phyloP scores from a whole-genome alignment of 2,113 vertebrate genomes.

The Anarrhichthys ocellatus region DNA sequence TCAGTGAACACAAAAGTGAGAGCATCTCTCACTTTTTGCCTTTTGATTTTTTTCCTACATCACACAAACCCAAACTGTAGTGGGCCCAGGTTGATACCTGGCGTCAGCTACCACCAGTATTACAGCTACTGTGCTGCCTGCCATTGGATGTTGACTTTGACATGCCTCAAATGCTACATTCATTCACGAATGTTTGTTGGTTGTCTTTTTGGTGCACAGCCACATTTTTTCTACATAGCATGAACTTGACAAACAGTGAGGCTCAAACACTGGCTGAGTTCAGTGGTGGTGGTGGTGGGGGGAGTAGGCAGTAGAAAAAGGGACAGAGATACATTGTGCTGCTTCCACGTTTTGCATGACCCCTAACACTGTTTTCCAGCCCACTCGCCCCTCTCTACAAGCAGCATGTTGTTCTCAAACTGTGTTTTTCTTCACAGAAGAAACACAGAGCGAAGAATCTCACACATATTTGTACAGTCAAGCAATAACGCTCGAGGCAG shows the following conservation, averaged over 20 bases:
- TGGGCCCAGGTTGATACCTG: not conserved
- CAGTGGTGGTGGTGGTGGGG: slow-evolving; percentile 2
- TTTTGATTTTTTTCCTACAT: not conserved
- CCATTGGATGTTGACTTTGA: not conserved
- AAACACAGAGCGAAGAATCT: slow-evolving; percentile 28
- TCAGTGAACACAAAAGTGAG: not conserved
- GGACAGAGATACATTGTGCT: slow-evolving; percentile 53
- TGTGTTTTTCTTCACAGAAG: slow-evolving; percentile 34
- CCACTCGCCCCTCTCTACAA: slow-evolving; percentile 46
- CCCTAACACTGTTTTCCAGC: slow-evolving; percentile 47
- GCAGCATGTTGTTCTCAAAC: slow-evolving; percentile 52
- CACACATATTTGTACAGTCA: slow-evolving; percentile 37
- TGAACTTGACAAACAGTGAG: slow-evolving; percentile 39
- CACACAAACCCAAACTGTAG: too few relatives aligned
- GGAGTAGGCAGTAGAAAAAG: not conserved
- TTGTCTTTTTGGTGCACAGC: not conserved
- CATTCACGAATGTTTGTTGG: slow-evolving; percentile 1
- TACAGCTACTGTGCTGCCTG: not conserved
- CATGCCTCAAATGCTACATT: not conserved
- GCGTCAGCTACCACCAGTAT: not conserved
- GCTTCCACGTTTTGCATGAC: slow-evolving; percentile 50
- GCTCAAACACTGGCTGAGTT: slow-evolving; percentile 7
- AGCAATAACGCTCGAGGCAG: not conserved
- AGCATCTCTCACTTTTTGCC: not conserved
- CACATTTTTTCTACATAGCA: slow-evolving; percentile 10